Base-by-base conservation (phyloP, 2,888 invertebrate genomes). In the Trachelus stipa region DNA sequence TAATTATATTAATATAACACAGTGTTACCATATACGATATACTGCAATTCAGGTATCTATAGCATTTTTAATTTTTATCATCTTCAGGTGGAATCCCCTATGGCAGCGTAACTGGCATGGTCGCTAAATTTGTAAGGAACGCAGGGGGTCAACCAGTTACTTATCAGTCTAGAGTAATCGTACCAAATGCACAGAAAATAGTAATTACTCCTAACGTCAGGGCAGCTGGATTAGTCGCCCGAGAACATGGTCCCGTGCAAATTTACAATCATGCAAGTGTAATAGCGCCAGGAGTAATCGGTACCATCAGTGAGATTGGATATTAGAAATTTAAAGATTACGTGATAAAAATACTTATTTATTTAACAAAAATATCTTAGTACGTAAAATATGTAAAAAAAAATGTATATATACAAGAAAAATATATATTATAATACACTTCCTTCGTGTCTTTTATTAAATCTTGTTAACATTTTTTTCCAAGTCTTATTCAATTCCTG, bases 31-130 rank as follows among this genome's bases (percentile, higher is more conserved):
- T 56, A 56, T 23, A 56, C 23, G 40, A 56, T 23, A 23, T 9
- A 56, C 2, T 56, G 40, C 4, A 23, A 56, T 40, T 56, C 4
- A 23, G 6, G 40, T 15, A 56, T 56, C 0, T 56, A 23, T 9
- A 9, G 23, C 1, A 56, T 23, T 56, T 23, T 56, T 23, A 23
- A 56, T 56, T 56, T 9, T 23, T 23, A 56, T 56, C 23, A 3
- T 56, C 9, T 91, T 73, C 91, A 94, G 94, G 94, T 81, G 94
- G 94, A 0, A 94, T 94, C 69, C 94, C 94, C 0, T 94, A 94
- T 80, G 94, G 94, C 69, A 94, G 94, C 84, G 90, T 94, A 83
- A 93, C 93, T 73, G 94, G 94, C 1, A 93, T 93, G 85, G 91
- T 94, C 1, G 93, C 93, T 0, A 93, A 92, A 74, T 94, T 92